A percentile compares a stretch with the other conserved stretches of the same genome.
phyloP scores from a whole-genome alignment of 2,797 vertebrate genomes.

The Chloroceryle amazona region DNA sequence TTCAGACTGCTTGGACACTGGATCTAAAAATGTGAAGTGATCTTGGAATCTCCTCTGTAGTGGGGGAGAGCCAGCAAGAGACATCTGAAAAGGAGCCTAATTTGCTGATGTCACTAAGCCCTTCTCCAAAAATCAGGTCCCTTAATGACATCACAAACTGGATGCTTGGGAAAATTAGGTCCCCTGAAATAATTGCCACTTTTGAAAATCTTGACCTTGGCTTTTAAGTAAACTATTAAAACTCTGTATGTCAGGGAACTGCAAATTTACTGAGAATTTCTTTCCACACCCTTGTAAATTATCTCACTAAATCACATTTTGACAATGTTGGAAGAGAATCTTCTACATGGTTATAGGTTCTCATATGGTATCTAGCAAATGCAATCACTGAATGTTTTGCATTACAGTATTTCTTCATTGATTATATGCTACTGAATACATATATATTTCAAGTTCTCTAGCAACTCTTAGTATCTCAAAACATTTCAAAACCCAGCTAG shows the following conservation, averaged over 20 bases:
- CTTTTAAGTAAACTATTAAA: neutral
- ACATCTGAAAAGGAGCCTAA: neutral
- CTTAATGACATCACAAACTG: neutral
- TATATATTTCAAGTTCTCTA: neutral
- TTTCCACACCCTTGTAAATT: neutral
- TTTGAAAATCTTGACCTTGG: neutral
- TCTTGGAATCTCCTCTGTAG: neutral
- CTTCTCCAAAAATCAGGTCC: neutral
- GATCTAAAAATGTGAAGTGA: neutral
- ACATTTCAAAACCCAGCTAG: neutral
- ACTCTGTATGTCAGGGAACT: neutral
- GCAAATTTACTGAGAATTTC: neutral
- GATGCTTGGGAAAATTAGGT: fast-evolving
- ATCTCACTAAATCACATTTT: neutral
- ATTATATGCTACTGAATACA: neutral
- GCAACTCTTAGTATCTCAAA: neutral
- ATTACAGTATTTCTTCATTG: neutral
- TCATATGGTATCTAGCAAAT: neutral
- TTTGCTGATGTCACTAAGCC: neutral
- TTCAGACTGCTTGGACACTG: neutral
- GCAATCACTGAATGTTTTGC: neutral
- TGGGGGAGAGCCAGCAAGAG: neutral
- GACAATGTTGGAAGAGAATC: neutral
- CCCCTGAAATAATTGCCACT: neutral
- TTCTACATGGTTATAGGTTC: neutral